Evolutionary conservation across 1,140 invertebrate genomes (phyloP).

Genomic region (Branchinecta lindahli): DNA sequence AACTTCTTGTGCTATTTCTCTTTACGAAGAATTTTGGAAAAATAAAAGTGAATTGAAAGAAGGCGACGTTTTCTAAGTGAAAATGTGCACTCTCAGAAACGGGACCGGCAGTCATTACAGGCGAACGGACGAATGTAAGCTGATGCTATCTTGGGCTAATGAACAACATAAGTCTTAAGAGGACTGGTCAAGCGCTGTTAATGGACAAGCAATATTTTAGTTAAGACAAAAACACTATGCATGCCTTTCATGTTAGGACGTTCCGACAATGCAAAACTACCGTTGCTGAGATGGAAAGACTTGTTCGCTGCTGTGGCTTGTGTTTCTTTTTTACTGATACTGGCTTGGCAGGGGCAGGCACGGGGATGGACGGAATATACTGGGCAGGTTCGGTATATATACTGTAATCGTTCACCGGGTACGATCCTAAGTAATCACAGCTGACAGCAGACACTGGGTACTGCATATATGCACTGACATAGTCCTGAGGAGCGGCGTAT

Average conservation of each 20-base stretch:
- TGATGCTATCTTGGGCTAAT: too few species aligned
- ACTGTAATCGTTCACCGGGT: background rate
- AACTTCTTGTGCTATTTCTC: too few species aligned
- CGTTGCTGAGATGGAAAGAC: background rate
- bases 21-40: too few species aligned
- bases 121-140: too few species aligned
- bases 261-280: slow-evolving; percentile 3
- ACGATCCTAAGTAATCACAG: background rate
- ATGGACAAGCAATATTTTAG: too few species aligned
- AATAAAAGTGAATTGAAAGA: too few species aligned
- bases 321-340: background rate
- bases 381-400: background rate
- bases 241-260: background rate
- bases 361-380: background rate
- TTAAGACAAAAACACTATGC: background rate
- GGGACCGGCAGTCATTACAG: too few species aligned
- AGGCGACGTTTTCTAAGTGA: too few species aligned
- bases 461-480: background rate
- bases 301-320: background rate
- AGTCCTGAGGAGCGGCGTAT: background rate
- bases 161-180: too few species aligned
- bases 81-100: too few species aligned
- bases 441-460: background rate
- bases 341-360: background rate
- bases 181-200: too few species aligned